These are phyloP conservation scores for Ictalurus furcatus DNA, from an alignment of 2,113 vertebrate species.

Conservation along the genomic window DNA sequence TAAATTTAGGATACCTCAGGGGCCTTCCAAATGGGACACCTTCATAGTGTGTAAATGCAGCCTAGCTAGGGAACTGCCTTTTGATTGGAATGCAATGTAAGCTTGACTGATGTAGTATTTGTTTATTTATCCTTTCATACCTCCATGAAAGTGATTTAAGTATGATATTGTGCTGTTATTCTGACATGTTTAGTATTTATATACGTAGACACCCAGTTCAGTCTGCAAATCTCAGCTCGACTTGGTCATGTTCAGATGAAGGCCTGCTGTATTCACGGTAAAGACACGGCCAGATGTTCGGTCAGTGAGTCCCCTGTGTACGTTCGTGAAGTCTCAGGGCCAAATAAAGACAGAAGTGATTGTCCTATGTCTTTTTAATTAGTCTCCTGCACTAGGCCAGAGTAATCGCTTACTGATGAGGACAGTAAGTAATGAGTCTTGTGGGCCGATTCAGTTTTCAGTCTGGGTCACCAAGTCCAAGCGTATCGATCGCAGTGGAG, in stretches of 20 bases:
- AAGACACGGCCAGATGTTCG: not conserved
- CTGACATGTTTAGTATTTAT: not conserved
- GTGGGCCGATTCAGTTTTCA: conserved; percentile 16
- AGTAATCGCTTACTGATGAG: conserved; percentile 53
- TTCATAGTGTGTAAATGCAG: not conserved
- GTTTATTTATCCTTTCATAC: conserved; percentile 1
- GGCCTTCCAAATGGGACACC: not conserved
- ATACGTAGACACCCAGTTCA: not conserved
- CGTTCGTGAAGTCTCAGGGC: not conserved
- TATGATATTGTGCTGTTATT: not conserved
- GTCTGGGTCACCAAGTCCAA: not conserved
- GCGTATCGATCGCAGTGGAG: not conserved
- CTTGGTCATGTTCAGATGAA: not conserved
- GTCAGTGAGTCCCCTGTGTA: not conserved
- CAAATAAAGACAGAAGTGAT: conserved; percentile 32
- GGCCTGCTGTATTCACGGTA: not conserved
- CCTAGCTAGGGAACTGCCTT: not conserved
- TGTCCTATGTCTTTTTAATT: conserved; percentile 50
- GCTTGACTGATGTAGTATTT: not conserved
- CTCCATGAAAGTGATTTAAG: not conserved
- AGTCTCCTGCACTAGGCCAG: conserved; percentile 36
- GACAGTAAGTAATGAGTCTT: conserved; percentile 63
- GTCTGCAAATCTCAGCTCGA: not conserved
- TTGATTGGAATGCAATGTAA: not conserved
- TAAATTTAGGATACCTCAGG: not conserved